These are phyloP conservation scores for Scaptomyza flava DNA, from an alignment of 2,888 invertebrate species.

Conservation along the genomic window DNA sequence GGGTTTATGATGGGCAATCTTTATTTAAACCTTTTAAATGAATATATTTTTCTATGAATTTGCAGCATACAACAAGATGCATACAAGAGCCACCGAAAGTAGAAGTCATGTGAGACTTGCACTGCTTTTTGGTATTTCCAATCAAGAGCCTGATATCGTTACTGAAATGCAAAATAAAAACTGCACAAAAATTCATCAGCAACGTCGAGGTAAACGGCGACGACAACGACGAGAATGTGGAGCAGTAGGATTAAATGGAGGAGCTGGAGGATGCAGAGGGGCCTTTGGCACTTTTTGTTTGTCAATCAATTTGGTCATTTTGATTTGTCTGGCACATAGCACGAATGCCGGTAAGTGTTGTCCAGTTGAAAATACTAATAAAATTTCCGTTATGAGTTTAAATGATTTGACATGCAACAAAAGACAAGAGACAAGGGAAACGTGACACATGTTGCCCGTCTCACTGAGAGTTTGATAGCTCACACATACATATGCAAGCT, in stretches of 20 bases:
- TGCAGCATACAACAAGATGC: constrained; percentile 51
- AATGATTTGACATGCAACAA: constrained; percentile 66
- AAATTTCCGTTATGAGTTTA: constrained; percentile 63
- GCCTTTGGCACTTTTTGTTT: constrained; percentile 48
- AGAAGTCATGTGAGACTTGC: constrained; percentile 31
- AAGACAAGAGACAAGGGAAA: background rate
- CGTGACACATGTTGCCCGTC: constrained; percentile 9
- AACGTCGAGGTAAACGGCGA: constrained; percentile 53
- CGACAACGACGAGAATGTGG: background rate
- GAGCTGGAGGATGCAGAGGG: background rate
- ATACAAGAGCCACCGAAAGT: constrained; percentile 35
- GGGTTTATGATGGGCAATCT: background rate
- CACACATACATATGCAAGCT: constrained; percentile 2
- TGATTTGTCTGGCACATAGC: constrained; percentile 71
- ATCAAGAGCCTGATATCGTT: constrained; percentile 29
- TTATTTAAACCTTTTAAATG: background rate
- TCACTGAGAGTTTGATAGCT: background rate
- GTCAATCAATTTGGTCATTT: constrained; percentile 66
- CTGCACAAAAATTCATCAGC: constrained; percentile 63
- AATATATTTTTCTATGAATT: constrained; percentile 12
- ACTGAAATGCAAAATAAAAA: constrained; percentile 46
- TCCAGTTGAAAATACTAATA: constrained; percentile 57
- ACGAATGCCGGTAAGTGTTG: constrained; percentile 79
- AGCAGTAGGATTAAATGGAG: background rate
- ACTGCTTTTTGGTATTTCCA: constrained; percentile 38